Base-by-base conservation (phyloP, 2,113 vertebrate genomes). In the Bubo bubo region DNA sequence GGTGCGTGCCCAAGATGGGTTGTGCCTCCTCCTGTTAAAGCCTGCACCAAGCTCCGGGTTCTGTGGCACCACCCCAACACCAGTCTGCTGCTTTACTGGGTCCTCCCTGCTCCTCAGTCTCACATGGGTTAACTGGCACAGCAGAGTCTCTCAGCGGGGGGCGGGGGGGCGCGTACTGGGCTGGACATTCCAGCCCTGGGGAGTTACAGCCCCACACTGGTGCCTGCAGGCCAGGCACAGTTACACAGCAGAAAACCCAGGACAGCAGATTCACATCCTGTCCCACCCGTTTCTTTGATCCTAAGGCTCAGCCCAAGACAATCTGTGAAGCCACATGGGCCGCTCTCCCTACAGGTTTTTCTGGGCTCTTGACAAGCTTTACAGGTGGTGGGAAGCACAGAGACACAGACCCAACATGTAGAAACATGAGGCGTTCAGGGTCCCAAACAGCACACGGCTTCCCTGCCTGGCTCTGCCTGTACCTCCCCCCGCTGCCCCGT, bases 1-100 rank as follows among this genome's bases (percentile, higher is more conserved):
- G 24, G 20, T 0, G 2, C 15, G 7, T 50, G 19, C 34, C 37
- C 55, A 43, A 10, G 32, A 37, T 1, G 2, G 16, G 39, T 6
- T 4, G 4, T 7, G 37, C 37, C 63, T 66, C 8, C 56, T 87
- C 21, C 47, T 62, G 50, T 30, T 72, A 10, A 73, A 37, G 41
- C 67, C 50, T 66, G 11, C 47, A 52, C 15, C 23, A 10, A 30
- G 55, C n/a, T 45, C 63, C 41, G 30, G 17, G 30, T n/a, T 52
- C 73, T 77, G 34, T n/a, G 67, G 71, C 2, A 53, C 41, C 14
- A 68, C 2, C 24, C 5, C 9, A 22, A 37, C 59, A 59, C 15
- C 86, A 28, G 26, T 16, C 24, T 1, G 0, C 53, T 64, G 58
- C 58, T 67, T 30, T 63, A 32, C 3, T 60, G 74, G 37, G 10